Percentiles rank a stretch among this genome's conserved stretches.
These are phyloP conservation scores for Lepidurus apus DNA, from an alignment of 1,140 invertebrate genomes.

Conservation along the genomic window DNA sequence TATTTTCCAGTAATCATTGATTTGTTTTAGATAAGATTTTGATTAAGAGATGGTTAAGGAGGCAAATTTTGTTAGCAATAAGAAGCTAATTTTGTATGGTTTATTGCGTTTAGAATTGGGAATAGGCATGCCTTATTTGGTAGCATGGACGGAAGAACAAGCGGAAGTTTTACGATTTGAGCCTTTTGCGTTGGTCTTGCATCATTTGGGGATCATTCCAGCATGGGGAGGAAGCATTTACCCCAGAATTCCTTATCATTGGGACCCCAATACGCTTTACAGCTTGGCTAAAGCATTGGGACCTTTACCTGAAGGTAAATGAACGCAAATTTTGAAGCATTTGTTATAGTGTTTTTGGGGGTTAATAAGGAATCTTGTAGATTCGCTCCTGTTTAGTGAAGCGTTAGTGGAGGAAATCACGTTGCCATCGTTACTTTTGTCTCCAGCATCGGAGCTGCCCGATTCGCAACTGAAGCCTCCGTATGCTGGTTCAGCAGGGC, in stretches of 20 bases:
- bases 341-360: background rate
- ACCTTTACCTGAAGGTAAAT: background rate
- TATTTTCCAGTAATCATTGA: too few relatives aligned
- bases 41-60: too few relatives aligned
- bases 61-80: too few relatives aligned
- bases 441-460: background rate
- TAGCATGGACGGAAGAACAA: conserved; percentile 67
- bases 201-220: conserved; percentile 66
- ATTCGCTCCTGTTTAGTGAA: background rate
- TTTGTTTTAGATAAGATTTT: too few relatives aligned
- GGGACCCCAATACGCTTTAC: conserved; percentile 8
- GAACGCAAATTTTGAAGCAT: background rate
- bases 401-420: background rate
- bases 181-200: conserved; percentile 61
- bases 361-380: background rate
- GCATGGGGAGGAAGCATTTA: conserved; percentile 49
- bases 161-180: conserved; percentile 56
- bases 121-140: conserved; percentile 63
- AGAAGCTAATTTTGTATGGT: too few relatives aligned
- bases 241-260: conserved; percentile 25
- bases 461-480: background rate
- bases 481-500: background rate
- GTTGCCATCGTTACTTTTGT: background rate
- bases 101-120: conserved; percentile 51
- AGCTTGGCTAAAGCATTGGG: background rate